phyloP scores from a whole-genome alignment of 2,797 vertebrate species.

The Pitangus sulphuratus region DNA sequence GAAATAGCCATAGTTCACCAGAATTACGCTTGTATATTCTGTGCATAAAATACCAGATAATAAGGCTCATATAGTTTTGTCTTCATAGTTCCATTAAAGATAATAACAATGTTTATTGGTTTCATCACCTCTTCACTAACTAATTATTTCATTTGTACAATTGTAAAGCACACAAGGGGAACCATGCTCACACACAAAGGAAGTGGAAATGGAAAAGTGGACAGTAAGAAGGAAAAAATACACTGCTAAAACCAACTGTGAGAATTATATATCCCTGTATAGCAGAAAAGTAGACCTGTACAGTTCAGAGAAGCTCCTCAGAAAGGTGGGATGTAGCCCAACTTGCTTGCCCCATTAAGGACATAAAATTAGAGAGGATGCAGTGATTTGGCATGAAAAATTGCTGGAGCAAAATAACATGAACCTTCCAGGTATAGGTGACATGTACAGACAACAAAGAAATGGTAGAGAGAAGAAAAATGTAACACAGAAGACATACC shows the following conservation, averaged over 20 bases:
- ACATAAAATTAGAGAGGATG: not conserved
- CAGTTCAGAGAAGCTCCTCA: not conserved
- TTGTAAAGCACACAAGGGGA: not conserved
- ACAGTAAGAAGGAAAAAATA: not conserved
- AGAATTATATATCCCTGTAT: fast-evolving
- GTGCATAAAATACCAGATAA: not conserved
- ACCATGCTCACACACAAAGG: not conserved
- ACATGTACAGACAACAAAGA: not conserved
- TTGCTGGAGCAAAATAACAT: not conserved
- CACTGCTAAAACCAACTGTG: not conserved
- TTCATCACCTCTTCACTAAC: not conserved
- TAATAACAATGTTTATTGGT: not conserved
- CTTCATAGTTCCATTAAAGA: not conserved
- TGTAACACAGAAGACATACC: not conserved
- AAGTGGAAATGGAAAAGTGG: not conserved
- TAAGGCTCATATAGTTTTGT: not conserved
- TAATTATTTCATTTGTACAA: not conserved
- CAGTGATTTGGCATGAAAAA: not conserved
- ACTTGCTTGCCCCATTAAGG: not conserved
- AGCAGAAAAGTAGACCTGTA: not conserved
- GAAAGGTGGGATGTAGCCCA: not conserved
- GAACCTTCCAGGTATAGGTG: not conserved
- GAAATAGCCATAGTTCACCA: not conserved
- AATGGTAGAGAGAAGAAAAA: not conserved
- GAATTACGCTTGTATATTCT: not conserved